Base-by-base conservation (phyloP, 2,888 invertebrate species). In the Rhodophaea formosa region DNA sequence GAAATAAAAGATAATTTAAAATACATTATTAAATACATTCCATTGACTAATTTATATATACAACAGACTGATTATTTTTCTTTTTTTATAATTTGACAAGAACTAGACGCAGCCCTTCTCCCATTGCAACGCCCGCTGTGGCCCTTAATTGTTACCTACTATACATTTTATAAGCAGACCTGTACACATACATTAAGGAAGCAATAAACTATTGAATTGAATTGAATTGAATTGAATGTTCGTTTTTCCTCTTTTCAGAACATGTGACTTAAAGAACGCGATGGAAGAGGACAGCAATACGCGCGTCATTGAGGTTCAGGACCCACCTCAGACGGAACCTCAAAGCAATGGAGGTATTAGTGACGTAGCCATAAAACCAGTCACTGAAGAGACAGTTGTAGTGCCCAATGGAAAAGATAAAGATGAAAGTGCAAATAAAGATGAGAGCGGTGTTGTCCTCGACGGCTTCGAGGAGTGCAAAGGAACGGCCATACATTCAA, bases 201-300 rank as follows among this genome's bases (percentile, higher is more conserved):
- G n/a, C n/a, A n/a, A n/a, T n/a, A n/a, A n/a, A n/a, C n/a, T n/a
- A n/a, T n/a, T n/a, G n/a, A n/a, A n/a, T n/a, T n/a, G n/a, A n/a
- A n/a, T n/a, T n/a, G n/a, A n/a, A n/a, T n/a, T n/a, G n/a, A n/a
- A n/a, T n/a, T n/a, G n/a, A n/a, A n/a, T 59, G 59, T 46, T 59
- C 29, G 59, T 17, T 72, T 76, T 77, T 59, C 66, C 68, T 88
- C 84, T 81, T 89, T 89, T 62, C 89, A 91, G 90, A 90, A 82
- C 82, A 91, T 91, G 90, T 89, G 75, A 88, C 73, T 75, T 74
- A 73, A 71, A 74, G 62, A 67, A 61, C 69, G 74, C 72, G 64
- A 91, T 91, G 90, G 87, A 86, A 75, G 88, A 86, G 73, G 81
- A 81, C 69, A 74, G 65, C 65, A 72, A 72, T 61, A 69, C 67